Base-by-base conservation (phyloP, 1,140 invertebrate species). In the Tyrophagus putrescentiae region DNA sequence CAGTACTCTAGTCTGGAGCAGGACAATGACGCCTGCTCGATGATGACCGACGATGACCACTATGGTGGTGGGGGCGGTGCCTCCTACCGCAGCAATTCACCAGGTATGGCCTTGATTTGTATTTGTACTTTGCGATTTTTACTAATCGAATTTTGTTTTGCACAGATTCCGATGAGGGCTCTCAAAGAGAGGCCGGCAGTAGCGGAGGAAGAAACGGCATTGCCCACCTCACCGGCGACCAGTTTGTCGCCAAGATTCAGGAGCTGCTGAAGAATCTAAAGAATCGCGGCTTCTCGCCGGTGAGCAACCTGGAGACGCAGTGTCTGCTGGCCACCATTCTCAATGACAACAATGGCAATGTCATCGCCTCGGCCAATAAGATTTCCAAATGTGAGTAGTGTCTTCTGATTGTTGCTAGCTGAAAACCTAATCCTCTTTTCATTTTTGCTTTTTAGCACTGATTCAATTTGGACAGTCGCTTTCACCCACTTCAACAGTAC, bases 261-360 rank as follows among this genome's bases (percentile, higher is more conserved):
- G 27, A 54, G n/a, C 25, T 54, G 11, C 39, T 27, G 25, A 18
- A 27, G n/a, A 36, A 31, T 3, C 28, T 54, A 13, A 3, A 3
- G 5, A 28, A 54, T 21, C 13, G 52, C 39, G 52, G 52, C 11
- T 54, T 54, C 39, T 18, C n/a, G 32, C 52, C 25, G 13, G 28
- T 9, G 18, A 11, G 39, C 3, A 54, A 54, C 39, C 25, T 54
- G 21, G 11, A 54, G 39, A 54, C 52, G 9, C 25, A 54, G 18
- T 28, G 25, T 13, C 52, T 54, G 16, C 39, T 54, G 52, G 25
- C 52, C 4, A 54, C 52, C 2, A 54, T 54, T 13, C n/a, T 54
- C 3, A 54, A 31, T 31, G 52, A 54, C 39, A 54, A 54, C 27
- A 16, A 28, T 54, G 25, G 28, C 13, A 25, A 54, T 11, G 1